These are phyloP conservation scores for Drosophila atripex DNA, from an alignment of 2,888 invertebrate species.

Conservation along the genomic window DNA sequence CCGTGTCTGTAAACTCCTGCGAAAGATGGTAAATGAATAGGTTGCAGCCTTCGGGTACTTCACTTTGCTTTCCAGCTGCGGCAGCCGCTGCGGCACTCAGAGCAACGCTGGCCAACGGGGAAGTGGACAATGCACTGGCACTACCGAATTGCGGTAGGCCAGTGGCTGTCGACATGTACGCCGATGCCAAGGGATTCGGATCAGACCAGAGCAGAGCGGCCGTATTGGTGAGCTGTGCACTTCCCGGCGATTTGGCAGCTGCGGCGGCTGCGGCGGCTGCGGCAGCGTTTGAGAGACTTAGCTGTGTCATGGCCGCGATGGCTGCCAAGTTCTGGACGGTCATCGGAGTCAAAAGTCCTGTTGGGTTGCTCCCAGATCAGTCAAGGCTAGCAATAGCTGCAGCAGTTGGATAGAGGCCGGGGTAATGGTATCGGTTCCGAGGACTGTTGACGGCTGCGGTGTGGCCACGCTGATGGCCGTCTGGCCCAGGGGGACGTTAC, in stretches of 20 bases:
- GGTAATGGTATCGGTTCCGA: conserved; percentile 85
- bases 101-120: conserved; percentile 87
- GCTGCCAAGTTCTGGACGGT: conserved; percentile 96
- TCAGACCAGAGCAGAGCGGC: conserved; percentile 83
- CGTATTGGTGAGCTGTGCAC: conserved; percentile 83
- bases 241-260: conserved; percentile 79
- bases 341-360: conserved; percentile 88
- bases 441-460: conserved; percentile 83
- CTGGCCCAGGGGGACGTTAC: conserved; percentile 85
- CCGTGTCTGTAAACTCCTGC: no score
- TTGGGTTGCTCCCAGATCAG: conserved; percentile 82
- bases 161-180: conserved; percentile 86
- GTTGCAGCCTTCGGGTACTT: no score
- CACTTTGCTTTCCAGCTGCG: conserved; percentile 95
- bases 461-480: conserved; percentile 85
- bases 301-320: conserved; percentile 87
- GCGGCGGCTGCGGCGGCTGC: conserved; percentile 49
- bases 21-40: no score
- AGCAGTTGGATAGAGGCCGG: conserved; percentile 87
- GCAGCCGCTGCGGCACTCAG: conserved; percentile 91
- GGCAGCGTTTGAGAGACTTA: conserved; percentile 82
- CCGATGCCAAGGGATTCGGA: conserved; percentile 86
- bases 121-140: conserved; percentile 86
- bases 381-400: conserved; percentile 86
- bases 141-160: conserved; percentile 86